Base-by-base conservation (phyloP, 35 echinoderm and acorn worm species). In the Apostichopus parvimensis region DNA sequence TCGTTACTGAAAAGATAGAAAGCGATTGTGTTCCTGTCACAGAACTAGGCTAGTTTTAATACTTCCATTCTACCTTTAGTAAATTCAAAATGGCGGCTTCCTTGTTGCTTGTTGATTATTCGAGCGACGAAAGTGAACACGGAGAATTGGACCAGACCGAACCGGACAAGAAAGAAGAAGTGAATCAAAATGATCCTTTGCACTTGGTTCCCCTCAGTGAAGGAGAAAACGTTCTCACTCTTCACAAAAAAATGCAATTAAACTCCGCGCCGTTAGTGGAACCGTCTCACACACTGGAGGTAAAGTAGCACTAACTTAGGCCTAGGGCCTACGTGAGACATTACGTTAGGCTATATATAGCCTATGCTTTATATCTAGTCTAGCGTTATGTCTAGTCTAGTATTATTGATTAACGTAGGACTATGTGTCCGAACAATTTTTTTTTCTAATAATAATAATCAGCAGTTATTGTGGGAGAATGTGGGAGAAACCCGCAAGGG, bases 251-350 rank as follows among this genome's bases (percentile, higher is more conserved):
- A 85, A 28, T 98, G 54, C 94, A 94, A 80, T 65, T 98, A 11
- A 95, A 98, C 79, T 76, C 96, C 79, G 96, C 96, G 10, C 96
- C 96, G 34, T 78, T 86, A 10, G 96, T 98, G 8, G 96, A 98
- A 84, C 81, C 83, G 85, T 89, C 77, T 53, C 92, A 45, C 53
- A 58, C 10, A 61, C 57, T 78, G 83, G 87, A 92, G 92, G 93
- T 91, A 87, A 45, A 45, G 34, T 65, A 6, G 52, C 15, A 45
- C 56, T 26, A 57, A 23, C 26, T 4, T 68, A 17, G 2, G 53
- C 80, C 57, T 91, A 55, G 8, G 2, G 53, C 80, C 57, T 91
- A 55, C 6, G 10, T 6, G 11, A 60, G 6, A 60, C 57, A 60
- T 60, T 60, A 11, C 11, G 57, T 60, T 11, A 60, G 6, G 57